Conservation (phyloP, 2,113 vertebrate species). For the Sisor rabdophorus region DNA sequence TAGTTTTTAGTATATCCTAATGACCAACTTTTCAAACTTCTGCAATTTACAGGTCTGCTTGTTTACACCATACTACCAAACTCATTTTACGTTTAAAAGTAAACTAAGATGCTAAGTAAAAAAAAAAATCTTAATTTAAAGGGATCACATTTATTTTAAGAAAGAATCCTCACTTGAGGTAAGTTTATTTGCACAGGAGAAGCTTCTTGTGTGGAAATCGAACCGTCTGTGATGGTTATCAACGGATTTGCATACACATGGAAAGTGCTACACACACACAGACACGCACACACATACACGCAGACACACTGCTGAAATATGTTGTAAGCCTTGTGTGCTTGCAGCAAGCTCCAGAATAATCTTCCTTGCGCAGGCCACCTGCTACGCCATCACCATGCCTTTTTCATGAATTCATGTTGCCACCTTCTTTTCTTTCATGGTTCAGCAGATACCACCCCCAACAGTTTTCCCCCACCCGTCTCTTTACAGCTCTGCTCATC, state of each 20-base stretch:
- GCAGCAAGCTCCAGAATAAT: slow-evolving; percentile 40
- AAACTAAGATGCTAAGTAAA: neutral
- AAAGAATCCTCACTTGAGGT: neutral
- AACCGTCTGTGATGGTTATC: slow-evolving; percentile 20
- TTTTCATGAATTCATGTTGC: slow-evolving; percentile 60
- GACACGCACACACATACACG: neutral
- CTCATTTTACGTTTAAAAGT: neutral
- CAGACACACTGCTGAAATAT: slow-evolving; percentile 7
- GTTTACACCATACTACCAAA: neutral
- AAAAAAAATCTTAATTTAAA: neutral
- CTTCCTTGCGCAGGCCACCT: slow-evolving; percentile 34
- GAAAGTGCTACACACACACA: neutral
- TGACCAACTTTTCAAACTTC: neutral
- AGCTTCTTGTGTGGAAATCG: neutral
- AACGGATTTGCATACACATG: neutral
- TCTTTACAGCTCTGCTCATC: slow-evolving; percentile 48
- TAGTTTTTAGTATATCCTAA: slow-evolving; percentile 1
- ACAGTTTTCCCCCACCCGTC: neutral
- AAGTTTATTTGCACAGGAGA: slow-evolving; percentile 1
- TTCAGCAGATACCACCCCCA: slow-evolving; percentile 50
- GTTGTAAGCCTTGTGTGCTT: slow-evolving; percentile 23
- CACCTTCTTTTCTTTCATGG: slow-evolving; percentile 53
- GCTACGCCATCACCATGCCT: slow-evolving; percentile 43
- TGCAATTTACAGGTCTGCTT: neutral
- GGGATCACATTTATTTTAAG: neutral